phyloP scores from a whole-genome alignment of 2,113 vertebrate genomes.

The Microtus oregoni region DNA sequence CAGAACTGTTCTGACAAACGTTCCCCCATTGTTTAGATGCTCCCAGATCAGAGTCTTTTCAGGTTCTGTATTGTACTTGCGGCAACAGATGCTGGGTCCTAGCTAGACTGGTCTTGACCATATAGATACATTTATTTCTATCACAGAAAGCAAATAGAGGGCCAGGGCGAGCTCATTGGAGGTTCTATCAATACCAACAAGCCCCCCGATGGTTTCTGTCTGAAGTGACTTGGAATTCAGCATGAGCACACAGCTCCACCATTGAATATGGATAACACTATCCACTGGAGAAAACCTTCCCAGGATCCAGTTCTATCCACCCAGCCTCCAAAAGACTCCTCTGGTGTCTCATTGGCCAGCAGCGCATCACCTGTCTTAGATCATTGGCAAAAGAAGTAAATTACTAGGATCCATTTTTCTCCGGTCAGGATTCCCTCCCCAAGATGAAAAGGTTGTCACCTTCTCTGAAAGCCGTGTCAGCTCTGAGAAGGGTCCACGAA shows the following conservation, averaged over 20 bases:
- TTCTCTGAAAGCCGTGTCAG: background rate
- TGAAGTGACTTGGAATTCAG: background rate
- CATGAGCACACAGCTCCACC: background rate
- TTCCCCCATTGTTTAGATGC: background rate
- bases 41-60: background rate
- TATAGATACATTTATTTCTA: background rate
- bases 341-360: background rate
- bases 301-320: background rate
- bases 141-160: background rate
- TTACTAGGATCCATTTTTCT: background rate
- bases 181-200: background rate
- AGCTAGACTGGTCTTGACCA: background rate
- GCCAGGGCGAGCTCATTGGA: background rate
- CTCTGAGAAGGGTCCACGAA: background rate
- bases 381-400: background rate
- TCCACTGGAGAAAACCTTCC: background rate
- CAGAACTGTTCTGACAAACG: background rate
- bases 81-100: background rate
- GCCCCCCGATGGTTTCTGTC: background rate
- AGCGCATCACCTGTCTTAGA: background rate
- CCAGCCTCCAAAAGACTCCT: background rate
- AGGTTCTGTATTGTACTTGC: background rate
- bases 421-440: background rate
- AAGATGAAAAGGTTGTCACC: background rate
- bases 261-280: background rate